Conservation (phyloP, 2,113 vertebrate genomes). For the Etia nguti region DNA sequence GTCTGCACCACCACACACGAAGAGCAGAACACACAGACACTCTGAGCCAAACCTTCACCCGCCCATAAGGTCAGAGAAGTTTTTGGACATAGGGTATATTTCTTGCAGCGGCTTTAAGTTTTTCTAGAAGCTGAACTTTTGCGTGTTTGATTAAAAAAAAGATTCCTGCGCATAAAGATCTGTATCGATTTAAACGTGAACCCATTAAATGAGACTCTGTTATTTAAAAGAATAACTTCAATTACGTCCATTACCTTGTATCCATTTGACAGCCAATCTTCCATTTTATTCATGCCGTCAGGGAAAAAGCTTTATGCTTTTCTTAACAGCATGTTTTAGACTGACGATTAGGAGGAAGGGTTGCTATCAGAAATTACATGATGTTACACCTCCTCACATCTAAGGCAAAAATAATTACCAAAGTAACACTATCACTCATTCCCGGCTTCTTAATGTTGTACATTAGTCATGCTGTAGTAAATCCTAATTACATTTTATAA, state of each 20-base stretch:
- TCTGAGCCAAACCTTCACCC: background rate
- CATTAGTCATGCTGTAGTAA: constrained; percentile 46
- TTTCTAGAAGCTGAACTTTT: background rate
- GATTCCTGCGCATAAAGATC: background rate
- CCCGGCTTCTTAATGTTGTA: constrained; percentile 19
- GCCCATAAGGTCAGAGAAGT: constrained; percentile 16
- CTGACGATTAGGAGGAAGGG: constrained; percentile 15
- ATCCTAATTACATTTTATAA: constrained; percentile 40
- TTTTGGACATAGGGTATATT: background rate
- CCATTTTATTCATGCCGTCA: background rate
- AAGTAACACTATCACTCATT: constrained; percentile 5
- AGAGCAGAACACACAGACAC: background rate
- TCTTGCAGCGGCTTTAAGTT: constrained; percentile 3
- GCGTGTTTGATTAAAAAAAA: background rate
- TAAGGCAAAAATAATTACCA: constrained; percentile 38
- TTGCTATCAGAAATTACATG: constrained; percentile 7
- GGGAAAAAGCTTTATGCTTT: background rate
- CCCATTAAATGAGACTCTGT: background rate
- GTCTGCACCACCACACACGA: background rate
- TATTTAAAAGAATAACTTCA: background rate
- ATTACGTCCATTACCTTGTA: background rate
- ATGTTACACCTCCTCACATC: constrained; percentile 8
- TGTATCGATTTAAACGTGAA: background rate
- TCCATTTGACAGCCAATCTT: background rate
- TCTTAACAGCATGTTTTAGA: background rate